Conservation (phyloP, 2,888 invertebrate genomes). For the Steinernema hermaphroditum region DNA sequence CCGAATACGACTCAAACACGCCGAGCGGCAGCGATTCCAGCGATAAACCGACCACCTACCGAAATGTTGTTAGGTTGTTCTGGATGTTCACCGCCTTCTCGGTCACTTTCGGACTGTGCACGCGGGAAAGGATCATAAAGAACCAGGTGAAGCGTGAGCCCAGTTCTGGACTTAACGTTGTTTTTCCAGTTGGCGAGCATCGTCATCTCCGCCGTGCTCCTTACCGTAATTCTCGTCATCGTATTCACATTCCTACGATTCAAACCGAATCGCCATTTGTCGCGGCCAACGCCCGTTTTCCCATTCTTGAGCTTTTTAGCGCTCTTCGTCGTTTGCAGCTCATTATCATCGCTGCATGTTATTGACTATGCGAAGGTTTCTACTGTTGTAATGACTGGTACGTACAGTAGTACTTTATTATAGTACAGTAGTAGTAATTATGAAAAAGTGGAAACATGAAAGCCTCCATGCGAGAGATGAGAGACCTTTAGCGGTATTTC, state of each 20-base stretch:
- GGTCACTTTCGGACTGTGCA: not conserved
- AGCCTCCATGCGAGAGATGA: too few species aligned
- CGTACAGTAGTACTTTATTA: not conserved
- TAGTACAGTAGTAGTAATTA: too few species aligned
- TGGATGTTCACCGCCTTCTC: not conserved
- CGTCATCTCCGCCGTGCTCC: not conserved
- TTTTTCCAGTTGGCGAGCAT: not conserved
- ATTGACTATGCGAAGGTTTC: not conserved
- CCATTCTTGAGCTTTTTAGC: not conserved
- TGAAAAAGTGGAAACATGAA: too few species aligned
- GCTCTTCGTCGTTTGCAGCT: not conserved
- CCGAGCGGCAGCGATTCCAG: not conserved
- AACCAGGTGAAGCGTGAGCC: not conserved
- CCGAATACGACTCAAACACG: not conserved
- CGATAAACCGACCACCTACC: not conserved
- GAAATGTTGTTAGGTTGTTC: not conserved
- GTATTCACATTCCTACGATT: conserved; percentile 9
- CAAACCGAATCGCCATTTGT: not conserved
- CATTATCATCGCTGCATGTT: not conserved
- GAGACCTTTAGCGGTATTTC: too few species aligned
- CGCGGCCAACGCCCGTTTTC: conserved; percentile 2
- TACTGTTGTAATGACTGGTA: not conserved
- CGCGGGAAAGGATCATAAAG: not conserved
- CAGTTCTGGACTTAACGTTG: too few species aligned
- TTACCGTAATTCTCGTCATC: not conserved